Evolutionary conservation across 2,797 vertebrate species (phyloP).

Genomic region (Scyliorhinus canicula): DNA sequence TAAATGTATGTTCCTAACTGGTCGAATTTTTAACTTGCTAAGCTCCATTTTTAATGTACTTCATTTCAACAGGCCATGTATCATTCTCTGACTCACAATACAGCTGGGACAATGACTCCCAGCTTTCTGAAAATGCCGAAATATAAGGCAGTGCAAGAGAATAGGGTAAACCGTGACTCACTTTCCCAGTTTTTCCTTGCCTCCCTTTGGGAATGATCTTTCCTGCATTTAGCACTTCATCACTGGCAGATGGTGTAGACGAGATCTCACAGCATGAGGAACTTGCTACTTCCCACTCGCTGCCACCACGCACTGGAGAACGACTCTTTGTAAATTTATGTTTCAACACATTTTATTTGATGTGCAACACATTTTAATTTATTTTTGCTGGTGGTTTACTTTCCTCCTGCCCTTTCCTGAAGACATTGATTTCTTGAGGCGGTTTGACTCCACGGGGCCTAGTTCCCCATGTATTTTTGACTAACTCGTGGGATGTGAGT

Average conservation of each 20-base stretch:
- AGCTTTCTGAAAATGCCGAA: background rate
- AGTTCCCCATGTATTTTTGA: background rate
- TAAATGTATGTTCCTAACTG: background rate
- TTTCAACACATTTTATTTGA: conserved; percentile 27
- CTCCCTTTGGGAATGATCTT: background rate
- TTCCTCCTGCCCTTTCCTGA: background rate
- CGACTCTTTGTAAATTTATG: background rate
- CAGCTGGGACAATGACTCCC: background rate
- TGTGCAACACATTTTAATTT: background rate
- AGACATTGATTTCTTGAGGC: background rate
- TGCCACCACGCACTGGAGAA: background rate
- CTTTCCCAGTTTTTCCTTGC: background rate
- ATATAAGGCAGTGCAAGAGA: background rate
- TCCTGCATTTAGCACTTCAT: background rate
- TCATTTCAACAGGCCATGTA: background rate
- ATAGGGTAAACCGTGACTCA: background rate
- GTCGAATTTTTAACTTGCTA: background rate
- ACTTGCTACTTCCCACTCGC: background rate
- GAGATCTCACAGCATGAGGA: background rate
- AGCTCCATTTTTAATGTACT: background rate
- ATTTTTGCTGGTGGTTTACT: background rate
- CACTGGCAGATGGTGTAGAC: background rate
- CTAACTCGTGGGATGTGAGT: background rate
- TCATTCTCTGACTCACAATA: background rate
- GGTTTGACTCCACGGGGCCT: background rate